phyloP scores from a whole-genome alignment of 2,113 vertebrate genomes.

The Pterocles orientalis region DNA sequence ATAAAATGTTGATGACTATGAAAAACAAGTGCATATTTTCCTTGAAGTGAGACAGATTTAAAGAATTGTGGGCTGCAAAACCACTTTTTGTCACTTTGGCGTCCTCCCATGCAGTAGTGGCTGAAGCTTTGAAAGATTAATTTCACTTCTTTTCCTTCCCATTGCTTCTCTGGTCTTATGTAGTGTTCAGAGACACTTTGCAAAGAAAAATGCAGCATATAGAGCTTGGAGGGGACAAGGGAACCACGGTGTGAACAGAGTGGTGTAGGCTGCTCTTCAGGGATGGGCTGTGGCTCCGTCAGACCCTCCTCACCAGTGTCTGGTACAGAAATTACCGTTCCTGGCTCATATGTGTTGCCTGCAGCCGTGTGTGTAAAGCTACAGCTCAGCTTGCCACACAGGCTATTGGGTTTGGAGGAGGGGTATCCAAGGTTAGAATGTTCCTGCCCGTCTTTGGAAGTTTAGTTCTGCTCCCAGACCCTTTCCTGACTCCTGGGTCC shows the following conservation, averaged over 20 bases:
- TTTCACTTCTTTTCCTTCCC: background rate
- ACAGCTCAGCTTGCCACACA: background rate
- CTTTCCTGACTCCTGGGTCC: background rate
- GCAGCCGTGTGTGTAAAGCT: background rate
- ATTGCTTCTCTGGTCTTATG: fast-evolving
- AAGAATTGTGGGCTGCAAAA: background rate
- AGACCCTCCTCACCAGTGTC: fast-evolving
- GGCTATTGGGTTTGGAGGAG: background rate
- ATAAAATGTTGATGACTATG: background rate
- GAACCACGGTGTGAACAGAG: fast-evolving
- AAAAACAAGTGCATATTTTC: background rate
- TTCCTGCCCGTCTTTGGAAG: background rate
- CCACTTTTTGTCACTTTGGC: background rate
- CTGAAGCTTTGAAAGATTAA: background rate
- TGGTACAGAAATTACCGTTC: background rate
- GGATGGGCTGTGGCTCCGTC: fast-evolving
- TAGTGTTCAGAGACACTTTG: background rate
- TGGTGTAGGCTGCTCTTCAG: background rate
- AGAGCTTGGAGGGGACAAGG: background rate
- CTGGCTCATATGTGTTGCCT: fast-evolving
- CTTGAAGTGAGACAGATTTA: background rate
- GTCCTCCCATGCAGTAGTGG: fast-evolving
- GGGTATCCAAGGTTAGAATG: background rate
- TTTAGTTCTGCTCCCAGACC: background rate
- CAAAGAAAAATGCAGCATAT: background rate